phyloP scores from a whole-genome alignment of 2,113 vertebrate genomes.

The Cyphomyrus discorhynchus region DNA sequence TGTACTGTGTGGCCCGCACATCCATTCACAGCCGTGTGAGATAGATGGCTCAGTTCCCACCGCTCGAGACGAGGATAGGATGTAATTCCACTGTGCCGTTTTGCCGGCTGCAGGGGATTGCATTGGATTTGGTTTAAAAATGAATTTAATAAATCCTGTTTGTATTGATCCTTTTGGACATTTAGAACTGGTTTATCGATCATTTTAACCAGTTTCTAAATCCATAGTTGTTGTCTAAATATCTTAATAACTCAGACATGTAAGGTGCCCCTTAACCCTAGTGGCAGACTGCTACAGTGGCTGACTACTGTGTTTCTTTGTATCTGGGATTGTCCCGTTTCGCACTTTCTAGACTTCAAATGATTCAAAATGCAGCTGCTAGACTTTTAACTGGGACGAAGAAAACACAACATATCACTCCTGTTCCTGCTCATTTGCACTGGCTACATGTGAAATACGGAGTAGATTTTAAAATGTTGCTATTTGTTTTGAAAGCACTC shows the following conservation, averaged over 20 bases:
- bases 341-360: too few relatives aligned
- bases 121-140: constrained; percentile 7
- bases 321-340: too few relatives aligned
- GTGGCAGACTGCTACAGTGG: too few relatives aligned
- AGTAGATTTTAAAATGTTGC: too few relatives aligned
- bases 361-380: too few relatives aligned
- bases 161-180: neutral
- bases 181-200: neutral
- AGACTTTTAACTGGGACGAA: too few relatives aligned
- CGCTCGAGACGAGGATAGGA: neutral
- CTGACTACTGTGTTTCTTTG: too few relatives aligned
- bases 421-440: too few relatives aligned
- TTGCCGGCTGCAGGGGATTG: constrained; percentile 7
- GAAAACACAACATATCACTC: too few relatives aligned
- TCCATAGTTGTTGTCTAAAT: neutral
- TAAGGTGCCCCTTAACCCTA: neutral
- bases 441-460: too few relatives aligned
- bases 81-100: neutral
- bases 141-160: constrained; percentile 15
- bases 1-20: neutral
- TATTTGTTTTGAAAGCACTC: too few relatives aligned
- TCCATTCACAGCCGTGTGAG: neutral
- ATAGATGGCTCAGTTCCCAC: neutral
- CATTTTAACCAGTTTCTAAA: constrained; percentile 3
- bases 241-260: neutral